Percentiles rank a stretch among this genome's conserved stretches.
phyloP scores from a whole-genome alignment of 2,888 invertebrate genomes.

The Polymixis lichenea region DNA sequence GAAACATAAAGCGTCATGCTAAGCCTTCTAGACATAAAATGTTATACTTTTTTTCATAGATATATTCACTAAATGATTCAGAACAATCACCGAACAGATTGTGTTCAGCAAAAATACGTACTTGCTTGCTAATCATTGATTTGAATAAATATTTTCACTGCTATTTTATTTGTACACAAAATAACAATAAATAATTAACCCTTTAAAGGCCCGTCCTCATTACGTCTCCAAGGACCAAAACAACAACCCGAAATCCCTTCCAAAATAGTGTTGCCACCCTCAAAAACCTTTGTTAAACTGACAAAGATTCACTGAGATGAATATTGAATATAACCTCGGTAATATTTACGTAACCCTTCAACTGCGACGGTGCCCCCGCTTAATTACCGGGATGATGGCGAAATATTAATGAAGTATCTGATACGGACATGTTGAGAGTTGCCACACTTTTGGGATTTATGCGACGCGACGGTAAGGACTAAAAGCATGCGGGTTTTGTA shows the following conservation, averaged over 20 bases:
- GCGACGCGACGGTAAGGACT: constrained; percentile 56
- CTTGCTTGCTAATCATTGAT: background rate
- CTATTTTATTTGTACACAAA: background rate
- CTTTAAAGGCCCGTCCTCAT: constrained; percentile 8
- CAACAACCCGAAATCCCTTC: constrained; percentile 30
- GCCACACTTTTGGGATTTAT: constrained; percentile 72
- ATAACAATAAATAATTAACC: constrained; percentile 24
- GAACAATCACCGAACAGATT: no score
- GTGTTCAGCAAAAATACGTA: no score
- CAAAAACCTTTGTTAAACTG: constrained; percentile 58
- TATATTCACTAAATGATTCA: no score
- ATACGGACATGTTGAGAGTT: constrained; percentile 80
- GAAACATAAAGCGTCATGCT: no score
- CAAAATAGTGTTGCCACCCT: constrained; percentile 36
- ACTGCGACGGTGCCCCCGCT: constrained; percentile 69
- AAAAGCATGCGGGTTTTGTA: constrained; percentile 74
- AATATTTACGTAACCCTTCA: constrained; percentile 73
- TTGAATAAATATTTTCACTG: background rate
- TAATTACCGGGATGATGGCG: constrained; percentile 81
- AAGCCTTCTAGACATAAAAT: no score
- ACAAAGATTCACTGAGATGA: constrained; percentile 61
- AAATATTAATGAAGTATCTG: constrained; percentile 88
- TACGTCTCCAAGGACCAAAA: constrained; percentile 51
- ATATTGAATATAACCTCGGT: constrained; percentile 61
- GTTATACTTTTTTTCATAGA: background rate